Evolutionary conservation across 2,113 vertebrate species (phyloP).

Genomic region (Bettongia penicillata): DNA sequence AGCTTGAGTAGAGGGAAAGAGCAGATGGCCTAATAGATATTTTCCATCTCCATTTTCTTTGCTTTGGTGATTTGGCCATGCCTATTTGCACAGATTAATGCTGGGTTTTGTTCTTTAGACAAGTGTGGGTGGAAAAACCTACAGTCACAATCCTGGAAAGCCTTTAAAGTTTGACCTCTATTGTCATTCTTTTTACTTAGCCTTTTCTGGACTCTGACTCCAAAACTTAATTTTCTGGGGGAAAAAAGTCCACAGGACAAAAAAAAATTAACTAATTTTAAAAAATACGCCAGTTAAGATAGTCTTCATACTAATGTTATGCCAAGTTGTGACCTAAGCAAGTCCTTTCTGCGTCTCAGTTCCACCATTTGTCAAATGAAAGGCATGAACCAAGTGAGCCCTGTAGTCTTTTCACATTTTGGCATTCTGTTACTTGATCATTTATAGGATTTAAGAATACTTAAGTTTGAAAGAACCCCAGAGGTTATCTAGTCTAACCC

Average conservation of each 20-base stretch:
- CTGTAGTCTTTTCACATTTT: neutral
- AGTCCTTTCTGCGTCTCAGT: neutral
- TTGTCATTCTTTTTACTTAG: neutral
- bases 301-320: neutral
- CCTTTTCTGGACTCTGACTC: neutral
- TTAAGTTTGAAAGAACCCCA: neutral
- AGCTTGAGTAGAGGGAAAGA: neutral
- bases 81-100: neutral
- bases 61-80: slow-evolving; percentile 2
- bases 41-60: slow-evolving; percentile 1
- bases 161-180: neutral
- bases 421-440: neutral
- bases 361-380: neutral
- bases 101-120: neutral
- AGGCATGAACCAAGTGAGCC: neutral
- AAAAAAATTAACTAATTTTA: neutral
- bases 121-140: neutral
- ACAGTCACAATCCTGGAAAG: neutral
- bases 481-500: neutral
- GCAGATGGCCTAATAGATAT: neutral
- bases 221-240: neutral
- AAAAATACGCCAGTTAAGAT: neutral
- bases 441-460: neutral
- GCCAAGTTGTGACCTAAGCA: neutral
- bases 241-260: neutral